Evolutionary conservation across 2,888 invertebrate genomes (phyloP), one percentile per base, ranked within the genome.

Genomic region (Abscondita cerata): DNA sequence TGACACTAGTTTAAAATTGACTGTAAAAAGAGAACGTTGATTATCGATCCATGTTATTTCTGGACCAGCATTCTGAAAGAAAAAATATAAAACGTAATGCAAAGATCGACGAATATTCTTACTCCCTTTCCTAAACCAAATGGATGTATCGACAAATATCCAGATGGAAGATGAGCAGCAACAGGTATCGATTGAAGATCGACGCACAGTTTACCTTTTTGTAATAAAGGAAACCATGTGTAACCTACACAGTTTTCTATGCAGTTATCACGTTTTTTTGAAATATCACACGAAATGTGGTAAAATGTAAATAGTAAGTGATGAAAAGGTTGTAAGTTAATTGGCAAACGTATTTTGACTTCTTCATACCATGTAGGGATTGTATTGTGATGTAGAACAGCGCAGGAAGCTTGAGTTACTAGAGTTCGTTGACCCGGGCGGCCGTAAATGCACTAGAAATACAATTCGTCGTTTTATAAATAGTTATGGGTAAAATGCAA

Each of bases 241-340:
- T 93, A 97, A 64, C 98, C 98, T 54, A 98, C 93, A 72, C 93
- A 89, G 67, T 87, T 91, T 78, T 93, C 93, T 12, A 91, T 85
- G 60, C 88, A 88, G 31, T 88, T 86, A 68, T 91, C 91, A 54
- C 89, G 87, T 75, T 91, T 91, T 72, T 86, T 86, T 52, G 91
- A 86, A 67, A 91, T 85, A 81, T 95, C 93, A 77, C 98, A 97
- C 63, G 96, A 95, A 64, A 99, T 92, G 79, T 98, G 98, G 76
- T 93, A 91, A 82, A 98, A 98, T 2, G 94, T 93, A 82, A 98
- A 98, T 53, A 98, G 84, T 58, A 99, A 81, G 78, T 98, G 98
- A 80, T 98, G 98, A 52, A 90, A 88, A 0, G 89, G 81, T 40
- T 92, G 90, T 52, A 98, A 82, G 65, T 93, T 90, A 13, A 93